Percentiles rank a stretch among this genome's conserved stretches.
These are phyloP conservation scores for Digitonthophagus gazella DNA, from an alignment of 2,888 invertebrate species.

Conservation along the genomic window DNA sequence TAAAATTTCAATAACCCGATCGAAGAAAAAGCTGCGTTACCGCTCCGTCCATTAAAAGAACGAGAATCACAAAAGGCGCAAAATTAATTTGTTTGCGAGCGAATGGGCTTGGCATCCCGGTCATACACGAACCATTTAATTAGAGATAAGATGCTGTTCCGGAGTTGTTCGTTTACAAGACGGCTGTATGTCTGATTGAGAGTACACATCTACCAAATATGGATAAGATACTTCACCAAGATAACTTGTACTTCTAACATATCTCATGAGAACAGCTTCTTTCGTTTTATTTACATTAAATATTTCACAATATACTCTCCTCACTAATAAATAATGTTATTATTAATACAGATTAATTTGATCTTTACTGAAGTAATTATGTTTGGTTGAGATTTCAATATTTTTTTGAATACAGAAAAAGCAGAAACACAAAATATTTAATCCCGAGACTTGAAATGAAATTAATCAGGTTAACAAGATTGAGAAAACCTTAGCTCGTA, in stretches of 20 bases:
- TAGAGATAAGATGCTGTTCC: conserved; percentile 11
- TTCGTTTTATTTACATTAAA: background rate
- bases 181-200: conserved; percentile 6
- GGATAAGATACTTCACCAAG: conserved; percentile 3
- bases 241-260: conserved; percentile 1
- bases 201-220: conserved; percentile 6
- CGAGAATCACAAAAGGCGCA: background rate
- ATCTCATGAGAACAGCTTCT: background rate
- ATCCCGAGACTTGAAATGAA: too few relatives aligned
- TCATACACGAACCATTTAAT: conserved; percentile 11
- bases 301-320: too few relatives aligned
- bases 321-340: too few relatives aligned
- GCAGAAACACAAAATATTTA: too few relatives aligned
- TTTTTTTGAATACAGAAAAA: too few relatives aligned
- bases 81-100: background rate
- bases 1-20: background rate
- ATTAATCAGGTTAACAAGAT: background rate
- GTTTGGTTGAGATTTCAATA: too few relatives aligned
- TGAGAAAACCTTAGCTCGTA: background rate
- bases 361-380: too few relatives aligned
- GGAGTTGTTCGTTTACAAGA: conserved; percentile 7
- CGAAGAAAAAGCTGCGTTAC: background rate
- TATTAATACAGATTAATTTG: too few relatives aligned
- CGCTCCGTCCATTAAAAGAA: background rate
- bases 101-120: conserved; percentile 7